Base-by-base conservation (phyloP, 1,140 invertebrate genomes). In the Galendromus occidentalis region DNA sequence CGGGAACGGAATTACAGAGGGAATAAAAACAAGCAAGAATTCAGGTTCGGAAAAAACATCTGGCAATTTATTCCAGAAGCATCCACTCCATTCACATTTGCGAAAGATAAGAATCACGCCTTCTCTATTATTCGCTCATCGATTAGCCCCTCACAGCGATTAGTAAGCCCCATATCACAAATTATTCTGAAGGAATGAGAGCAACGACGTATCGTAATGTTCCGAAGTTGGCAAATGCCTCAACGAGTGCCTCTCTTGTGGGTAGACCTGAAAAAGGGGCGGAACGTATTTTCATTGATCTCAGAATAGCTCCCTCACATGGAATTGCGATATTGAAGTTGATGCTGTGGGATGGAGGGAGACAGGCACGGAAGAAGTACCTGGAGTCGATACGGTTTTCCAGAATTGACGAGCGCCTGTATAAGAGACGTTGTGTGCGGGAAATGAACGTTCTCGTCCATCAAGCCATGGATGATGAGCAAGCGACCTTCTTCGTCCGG, bases 361-460 rank as follows among this genome's bases (percentile, higher is more conserved):
- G 20, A 14, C 66, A 59, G 28, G 42, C 33, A 9, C 39, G 45
- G 28, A 20, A 12, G 28, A 69, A 69, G 72, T 73, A 84, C 83
- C 82, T 96, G 87, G 30, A 92, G 75, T 70, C 88, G 82, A 77
- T 94, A 91, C 76, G 83, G 87, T 76, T 98, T 98, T 51, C 92
- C 92, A 29, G 85, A 85, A 70, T 87, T 85, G 47, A 96, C 84
- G 64, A 98, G 79, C 55, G 86, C 84, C 72, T 88, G 87, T 30
- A 98, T 86, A 51, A 98, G 75, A 69, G 87, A 84, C 74, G 86
- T 89, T 12, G 93, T 95, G 74, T 98, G 93, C 70, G 85, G 85
- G 75, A 98, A 98, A 77, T 98, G 95, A n/a, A 99, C 95, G 75
- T 98, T 99, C 77, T 99, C 95, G 76, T 99, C 95, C 65, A 95